A percentile compares a stretch with the other conserved stretches of the same genome.
Conservation (phyloP, 1,140 invertebrate species). For the Choristoneura fumiferana region DNA sequence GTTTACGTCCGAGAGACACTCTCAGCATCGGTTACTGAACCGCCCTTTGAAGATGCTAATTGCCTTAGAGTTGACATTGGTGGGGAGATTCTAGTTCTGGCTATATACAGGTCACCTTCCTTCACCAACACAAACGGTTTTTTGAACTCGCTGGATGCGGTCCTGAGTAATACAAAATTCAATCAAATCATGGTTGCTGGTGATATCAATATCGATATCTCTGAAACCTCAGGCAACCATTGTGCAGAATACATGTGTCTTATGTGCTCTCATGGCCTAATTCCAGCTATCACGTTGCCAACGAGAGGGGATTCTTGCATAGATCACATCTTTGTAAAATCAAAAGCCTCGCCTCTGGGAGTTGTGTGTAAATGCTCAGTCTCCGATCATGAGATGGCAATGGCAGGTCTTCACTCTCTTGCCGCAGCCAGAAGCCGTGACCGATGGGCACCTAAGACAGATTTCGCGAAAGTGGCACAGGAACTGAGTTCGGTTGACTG, state of each 20-base stretch:
- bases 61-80: neutral
- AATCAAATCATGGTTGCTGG: neutral
- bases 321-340: slow-evolving; percentile 21
- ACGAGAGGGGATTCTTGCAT: slow-evolving; percentile 17
- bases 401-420: no score
- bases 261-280: no score
- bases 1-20: neutral
- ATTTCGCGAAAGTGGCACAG: no score
- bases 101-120: neutral
- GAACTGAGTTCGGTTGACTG: no score
- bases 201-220: slow-evolving; percentile 20
- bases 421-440: no score
- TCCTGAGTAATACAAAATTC: neutral
- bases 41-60: neutral
- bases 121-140: neutral
- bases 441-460: no score
- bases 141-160: neutral
- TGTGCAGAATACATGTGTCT: slow-evolving; percentile 8
- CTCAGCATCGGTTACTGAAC: neutral
- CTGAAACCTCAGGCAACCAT: neutral
- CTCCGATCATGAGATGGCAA: no score
- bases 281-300: slow-evolving; percentile 13
- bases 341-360: neutral
- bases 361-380: neutral
- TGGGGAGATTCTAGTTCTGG: no score